Evolutionary conservation across 1,140 invertebrate genomes (phyloP), one percentile per base, ranked within the genome.

Genomic region (Rhyacophila brunnea): DNA sequence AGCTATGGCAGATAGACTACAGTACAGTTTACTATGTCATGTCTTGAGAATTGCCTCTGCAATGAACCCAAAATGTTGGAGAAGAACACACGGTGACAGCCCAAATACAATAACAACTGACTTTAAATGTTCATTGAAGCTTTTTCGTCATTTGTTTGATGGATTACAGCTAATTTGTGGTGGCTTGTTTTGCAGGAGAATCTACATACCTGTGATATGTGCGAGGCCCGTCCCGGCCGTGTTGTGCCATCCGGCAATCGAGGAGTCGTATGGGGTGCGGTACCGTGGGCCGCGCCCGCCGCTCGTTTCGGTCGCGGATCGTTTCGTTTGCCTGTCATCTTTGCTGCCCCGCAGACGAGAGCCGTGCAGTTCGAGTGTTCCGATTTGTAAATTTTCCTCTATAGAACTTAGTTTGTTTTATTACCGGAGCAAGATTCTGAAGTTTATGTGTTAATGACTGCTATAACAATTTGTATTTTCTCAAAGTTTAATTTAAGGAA

Each of bases 121-220:
- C n/a, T n/a, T n/a, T n/a, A n/a, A n/a, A n/a, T n/a, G n/a, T n/a
- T n/a, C n/a, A n/a, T n/a, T n/a, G n/a, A n/a, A n/a, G n/a, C n/a
- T n/a, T n/a, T n/a, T n/a, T n/a, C n/a, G n/a, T n/a, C n/a, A n/a
- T n/a, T n/a, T n/a, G n/a, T n/a, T n/a, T n/a, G n/a, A n/a, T n/a
- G n/a, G n/a, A n/a, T n/a, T n/a, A n/a, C n/a, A n/a, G n/a, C n/a
- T n/a, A 28, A 28, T 28, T 54, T 45, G 42, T 35, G 56, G 49
- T 32, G 13, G 9, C 14, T 47, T 52, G 35, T 70, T 70, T 77
- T 78, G 68, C 77, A 79, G 77, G 77, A 76, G 77, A 79, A 74
- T 78, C 77, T 50, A 79, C 75, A 62, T 78, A 79, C 71, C 72
- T 79, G 77, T 79, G 77, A 79, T 42, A 51, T 51, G 58, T 48